Conservation (phyloP, 1,140 invertebrate genomes). For the Conus ventricosus region DNA sequence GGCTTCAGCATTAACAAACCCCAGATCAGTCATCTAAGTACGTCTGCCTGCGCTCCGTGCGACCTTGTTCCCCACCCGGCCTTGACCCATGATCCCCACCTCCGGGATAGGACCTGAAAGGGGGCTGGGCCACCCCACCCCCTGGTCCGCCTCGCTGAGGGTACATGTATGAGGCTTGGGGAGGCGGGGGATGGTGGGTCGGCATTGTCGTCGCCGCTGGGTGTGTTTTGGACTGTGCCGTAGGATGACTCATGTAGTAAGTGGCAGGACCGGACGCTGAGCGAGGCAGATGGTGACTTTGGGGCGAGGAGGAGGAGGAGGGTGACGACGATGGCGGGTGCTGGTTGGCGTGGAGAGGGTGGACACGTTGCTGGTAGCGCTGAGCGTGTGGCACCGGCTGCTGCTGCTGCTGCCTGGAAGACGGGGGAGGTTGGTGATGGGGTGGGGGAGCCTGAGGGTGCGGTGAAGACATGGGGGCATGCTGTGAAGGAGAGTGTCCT, state of each 20-base stretch:
- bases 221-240: background rate
- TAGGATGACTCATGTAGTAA: constrained; percentile 16
- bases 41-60: constrained; percentile 39
- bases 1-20: too few species aligned
- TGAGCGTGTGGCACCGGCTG: background rate
- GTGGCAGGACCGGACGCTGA: background rate
- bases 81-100: background rate
- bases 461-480: background rate
- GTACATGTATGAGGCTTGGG: background rate
- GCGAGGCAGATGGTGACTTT: constrained; percentile 7
- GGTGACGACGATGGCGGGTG: background rate
- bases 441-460: constrained; percentile 23
- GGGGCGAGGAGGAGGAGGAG: background rate
- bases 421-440: constrained; percentile 14
- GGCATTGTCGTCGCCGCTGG: background rate
- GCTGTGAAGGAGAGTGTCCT: background rate
- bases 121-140: background rate
- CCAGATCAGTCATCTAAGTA: constrained; percentile 42
- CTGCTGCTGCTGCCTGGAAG: constrained; percentile 28
- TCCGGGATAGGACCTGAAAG: background rate
- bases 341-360: constrained; percentile 24
- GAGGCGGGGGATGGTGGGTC: background rate
- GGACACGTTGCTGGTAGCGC: constrained; percentile 15
- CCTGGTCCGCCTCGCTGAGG: background rate
- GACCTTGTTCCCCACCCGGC: background rate